These are phyloP conservation scores for Tamias sibiricus DNA, from an alignment of 2,113 vertebrate genomes.

Conservation along the genomic window DNA sequence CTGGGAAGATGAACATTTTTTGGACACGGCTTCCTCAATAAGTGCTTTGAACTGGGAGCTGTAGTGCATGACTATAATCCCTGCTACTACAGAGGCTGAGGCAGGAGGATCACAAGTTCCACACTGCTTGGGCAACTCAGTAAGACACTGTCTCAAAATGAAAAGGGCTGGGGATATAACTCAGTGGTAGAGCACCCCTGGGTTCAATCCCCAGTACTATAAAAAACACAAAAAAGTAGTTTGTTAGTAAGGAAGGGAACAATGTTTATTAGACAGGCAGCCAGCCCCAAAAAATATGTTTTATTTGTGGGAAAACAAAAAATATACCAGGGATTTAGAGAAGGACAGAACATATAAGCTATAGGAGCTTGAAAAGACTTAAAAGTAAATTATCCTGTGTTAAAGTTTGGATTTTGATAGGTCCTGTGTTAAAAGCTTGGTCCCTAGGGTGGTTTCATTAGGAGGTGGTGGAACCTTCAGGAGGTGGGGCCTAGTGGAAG, in stretches of 20 bases:
- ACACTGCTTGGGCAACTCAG: not conserved
- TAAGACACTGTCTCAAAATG: not conserved
- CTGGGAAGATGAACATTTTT: not conserved
- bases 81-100: not conserved
- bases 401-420: not conserved
- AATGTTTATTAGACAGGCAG: not conserved
- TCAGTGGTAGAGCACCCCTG: not conserved
- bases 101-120: not conserved
- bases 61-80: not conserved
- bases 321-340: not conserved
- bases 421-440: not conserved
- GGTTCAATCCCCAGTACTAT: not conserved
- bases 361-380: not conserved
- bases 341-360: not conserved
- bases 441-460: not conserved
- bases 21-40: not conserved
- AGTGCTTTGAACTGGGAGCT: not conserved
- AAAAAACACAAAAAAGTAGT: too few relatives aligned
- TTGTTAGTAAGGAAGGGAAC: not conserved
- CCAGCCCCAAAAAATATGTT: not conserved
- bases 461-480: not conserved
- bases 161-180: not conserved
- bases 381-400: too few relatives aligned
- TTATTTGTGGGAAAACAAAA: not conserved
- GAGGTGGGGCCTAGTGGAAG: too few relatives aligned